Evolutionary conservation across 2,888 invertebrate species (phyloP).

Genomic region (Eueremaeus valkanovi): DNA sequence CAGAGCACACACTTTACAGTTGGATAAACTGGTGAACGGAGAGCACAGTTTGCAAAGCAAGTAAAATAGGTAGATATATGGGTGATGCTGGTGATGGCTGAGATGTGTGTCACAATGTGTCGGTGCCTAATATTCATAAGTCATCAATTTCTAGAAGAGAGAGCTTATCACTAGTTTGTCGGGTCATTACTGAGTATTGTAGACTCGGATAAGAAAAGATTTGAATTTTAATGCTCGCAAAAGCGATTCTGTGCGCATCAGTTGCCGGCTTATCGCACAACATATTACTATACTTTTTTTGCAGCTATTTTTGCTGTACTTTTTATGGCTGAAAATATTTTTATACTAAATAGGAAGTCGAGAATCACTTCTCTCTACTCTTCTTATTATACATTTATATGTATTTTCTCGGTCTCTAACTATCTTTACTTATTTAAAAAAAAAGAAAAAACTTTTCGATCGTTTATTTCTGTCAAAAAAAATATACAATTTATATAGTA

Average conservation of each 20-base stretch:
- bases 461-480: not conserved
- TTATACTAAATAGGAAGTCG: not conserved
- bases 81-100: not conserved
- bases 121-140: constrained; percentile 30
- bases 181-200: constrained; percentile 31
- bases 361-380: not conserved
- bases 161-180: constrained; percentile 34
- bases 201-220: constrained; percentile 30
- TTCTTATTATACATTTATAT: not conserved
- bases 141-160: constrained; percentile 26
- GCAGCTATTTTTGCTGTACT: not conserved
- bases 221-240: constrained; percentile 28
- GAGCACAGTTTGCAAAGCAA: not conserved
- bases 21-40: constrained; percentile 24
- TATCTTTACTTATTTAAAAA: not conserved
- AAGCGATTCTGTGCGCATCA: constrained; percentile 23
- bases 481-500: not conserved
- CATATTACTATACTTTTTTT: not conserved
- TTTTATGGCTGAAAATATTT: constrained; percentile 11
- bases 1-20: constrained; percentile 26
- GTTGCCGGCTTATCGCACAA: constrained; percentile 20
- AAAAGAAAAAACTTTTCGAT: not conserved
- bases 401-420: not conserved
- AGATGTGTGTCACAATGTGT: not conserved
- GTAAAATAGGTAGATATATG: constrained; percentile 19